These are phyloP conservation scores for Parasteatoda lunata DNA, from an alignment of 2,888 invertebrate genomes.

Conservation along the genomic window DNA sequence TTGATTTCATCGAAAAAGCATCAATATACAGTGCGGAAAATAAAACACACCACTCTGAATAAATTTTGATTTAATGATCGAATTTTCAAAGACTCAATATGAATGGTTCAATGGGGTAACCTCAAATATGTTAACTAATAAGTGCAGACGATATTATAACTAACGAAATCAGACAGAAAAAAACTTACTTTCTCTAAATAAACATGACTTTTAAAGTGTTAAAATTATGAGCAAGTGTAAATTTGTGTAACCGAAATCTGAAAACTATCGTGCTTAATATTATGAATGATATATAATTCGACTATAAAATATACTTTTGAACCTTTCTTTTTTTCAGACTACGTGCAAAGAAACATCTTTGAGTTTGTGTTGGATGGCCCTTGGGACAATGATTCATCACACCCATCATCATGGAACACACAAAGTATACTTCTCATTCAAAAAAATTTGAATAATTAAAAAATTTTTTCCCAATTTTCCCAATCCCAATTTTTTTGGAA, in stretches of 20 bases:
- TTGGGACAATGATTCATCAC: conserved; percentile 23
- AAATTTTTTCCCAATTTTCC: no score
- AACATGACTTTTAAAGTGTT: not conserved
- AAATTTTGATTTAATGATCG: no score
- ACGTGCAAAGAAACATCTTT: conserved; percentile 22
- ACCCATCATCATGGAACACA: not conserved
- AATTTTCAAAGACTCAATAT: no score
- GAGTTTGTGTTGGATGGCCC: conserved; percentile 33
- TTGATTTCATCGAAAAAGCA: no score
- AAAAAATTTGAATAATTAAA: not conserved
- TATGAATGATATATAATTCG: not conserved
- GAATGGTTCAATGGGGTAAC: no score
- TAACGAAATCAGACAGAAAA: no score
- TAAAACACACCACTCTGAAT: no score
- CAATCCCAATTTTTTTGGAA: no score
- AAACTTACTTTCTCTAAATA: not conserved
- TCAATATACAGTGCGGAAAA: no score
- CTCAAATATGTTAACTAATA: no score
- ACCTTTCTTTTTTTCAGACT: conserved; percentile 2
- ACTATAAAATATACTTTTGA: not conserved
- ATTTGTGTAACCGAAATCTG: not conserved
- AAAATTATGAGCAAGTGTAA: not conserved
- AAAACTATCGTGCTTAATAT: no score
- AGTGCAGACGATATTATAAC: no score
- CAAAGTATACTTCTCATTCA: not conserved